phyloP scores from a whole-genome alignment of 2,113 vertebrate genomes.

The Drymodes brunneopygia region DNA sequence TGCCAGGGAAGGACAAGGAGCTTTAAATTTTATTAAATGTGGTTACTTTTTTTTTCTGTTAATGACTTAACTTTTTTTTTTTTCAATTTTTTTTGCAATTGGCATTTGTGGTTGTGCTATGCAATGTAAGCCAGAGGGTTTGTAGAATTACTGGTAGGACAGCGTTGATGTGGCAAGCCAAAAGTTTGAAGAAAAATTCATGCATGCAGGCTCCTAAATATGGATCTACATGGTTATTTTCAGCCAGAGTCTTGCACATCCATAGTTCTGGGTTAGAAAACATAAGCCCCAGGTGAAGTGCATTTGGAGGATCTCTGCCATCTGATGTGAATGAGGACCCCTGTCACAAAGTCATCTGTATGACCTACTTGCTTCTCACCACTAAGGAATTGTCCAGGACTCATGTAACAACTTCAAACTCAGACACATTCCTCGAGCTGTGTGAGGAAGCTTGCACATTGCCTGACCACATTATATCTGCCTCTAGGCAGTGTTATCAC shows the following conservation, averaged over 20 bases:
- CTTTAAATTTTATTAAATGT: background rate
- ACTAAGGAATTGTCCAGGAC: constrained; percentile 51
- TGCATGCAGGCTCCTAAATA: constrained; percentile 59
- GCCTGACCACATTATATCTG: constrained; percentile 70
- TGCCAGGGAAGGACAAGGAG: background rate
- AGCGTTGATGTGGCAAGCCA: constrained; percentile 31
- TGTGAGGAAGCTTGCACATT: constrained; percentile 66
- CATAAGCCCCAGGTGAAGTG: constrained; percentile 51
- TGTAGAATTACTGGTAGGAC: constrained; percentile 55
- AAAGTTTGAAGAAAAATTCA: constrained; percentile 56
- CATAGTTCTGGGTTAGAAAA: constrained; percentile 52
- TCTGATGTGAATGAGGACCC: constrained; percentile 22
- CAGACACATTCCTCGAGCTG: constrained; percentile 62
- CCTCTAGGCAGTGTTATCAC: constrained; percentile 67
- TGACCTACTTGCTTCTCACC: constrained; percentile 53
- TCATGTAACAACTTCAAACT: constrained; percentile 58
- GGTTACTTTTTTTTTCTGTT: background rate
- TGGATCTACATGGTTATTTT: constrained; percentile 58
- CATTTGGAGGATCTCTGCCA: constrained; percentile 2
- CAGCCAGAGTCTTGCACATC: constrained; percentile 61
- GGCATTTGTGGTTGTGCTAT: background rate
- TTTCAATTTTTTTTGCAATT: background rate
- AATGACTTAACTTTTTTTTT: background rate
- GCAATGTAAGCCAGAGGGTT: constrained; percentile 40
- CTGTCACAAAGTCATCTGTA: constrained; percentile 50